Conservation (phyloP, 2,113 vertebrate species). For the Panthera tigris region DNA sequence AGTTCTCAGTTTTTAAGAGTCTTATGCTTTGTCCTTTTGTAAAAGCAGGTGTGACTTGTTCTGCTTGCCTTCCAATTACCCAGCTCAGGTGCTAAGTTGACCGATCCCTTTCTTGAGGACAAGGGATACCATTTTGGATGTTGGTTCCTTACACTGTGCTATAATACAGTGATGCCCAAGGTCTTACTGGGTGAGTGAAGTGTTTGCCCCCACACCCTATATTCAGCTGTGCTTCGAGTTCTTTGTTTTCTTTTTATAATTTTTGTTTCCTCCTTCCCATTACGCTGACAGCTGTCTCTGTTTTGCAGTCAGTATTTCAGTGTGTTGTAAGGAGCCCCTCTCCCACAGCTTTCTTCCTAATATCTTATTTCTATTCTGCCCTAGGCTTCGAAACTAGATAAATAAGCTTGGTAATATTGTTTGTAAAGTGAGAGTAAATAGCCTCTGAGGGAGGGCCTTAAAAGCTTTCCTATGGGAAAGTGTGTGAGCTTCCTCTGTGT, state of each 20-base stretch:
- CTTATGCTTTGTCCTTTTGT: neutral
- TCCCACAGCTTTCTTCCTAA: slow-evolving; percentile 43
- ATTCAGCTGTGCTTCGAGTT: slow-evolving; percentile 19
- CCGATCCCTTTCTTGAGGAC: neutral
- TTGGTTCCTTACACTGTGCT: neutral
- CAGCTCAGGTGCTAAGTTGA: neutral
- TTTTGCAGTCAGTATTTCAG: neutral
- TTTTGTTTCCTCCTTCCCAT: slow-evolving; percentile 60
- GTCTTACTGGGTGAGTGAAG: neutral
- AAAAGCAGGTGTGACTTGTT: neutral
- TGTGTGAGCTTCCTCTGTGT: neutral
- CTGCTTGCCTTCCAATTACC: neutral
- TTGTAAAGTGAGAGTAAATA: slow-evolving; percentile 75
- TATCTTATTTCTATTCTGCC: slow-evolving; percentile 73
- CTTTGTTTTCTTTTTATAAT: slow-evolving; percentile 33
- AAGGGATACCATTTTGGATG: neutral
- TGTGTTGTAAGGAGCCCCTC: neutral
- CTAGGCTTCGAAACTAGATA: slow-evolving; percentile 57
- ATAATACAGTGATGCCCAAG: neutral
- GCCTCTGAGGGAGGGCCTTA: slow-evolving; percentile 23
- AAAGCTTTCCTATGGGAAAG: slow-evolving; percentile 53
- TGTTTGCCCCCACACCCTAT: neutral
- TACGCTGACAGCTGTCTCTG: neutral
- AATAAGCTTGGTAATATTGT: slow-evolving; percentile 67
- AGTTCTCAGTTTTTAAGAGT: no score